Evolutionary conservation across 2,113 vertebrate genomes (phyloP).

Genomic region (Laticauda colubrina): DNA sequence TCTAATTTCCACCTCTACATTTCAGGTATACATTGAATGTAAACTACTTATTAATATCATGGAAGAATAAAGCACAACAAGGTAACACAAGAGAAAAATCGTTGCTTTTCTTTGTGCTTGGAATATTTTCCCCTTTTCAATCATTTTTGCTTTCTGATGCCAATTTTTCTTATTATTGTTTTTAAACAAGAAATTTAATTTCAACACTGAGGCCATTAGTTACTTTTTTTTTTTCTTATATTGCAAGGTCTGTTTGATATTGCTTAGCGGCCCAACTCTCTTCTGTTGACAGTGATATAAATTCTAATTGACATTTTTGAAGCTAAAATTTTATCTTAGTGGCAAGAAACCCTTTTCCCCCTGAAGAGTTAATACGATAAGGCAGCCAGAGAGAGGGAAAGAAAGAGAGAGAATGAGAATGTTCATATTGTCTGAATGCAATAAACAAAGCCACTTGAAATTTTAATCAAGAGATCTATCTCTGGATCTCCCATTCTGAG

Average conservation of each 20-base stretch:
- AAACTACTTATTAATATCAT: background rate
- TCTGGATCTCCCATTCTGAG: background rate
- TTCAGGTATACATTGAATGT: background rate
- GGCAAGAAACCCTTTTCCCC: background rate
- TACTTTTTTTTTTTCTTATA: fast-evolving
- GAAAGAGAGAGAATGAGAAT: background rate
- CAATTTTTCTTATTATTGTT: background rate
- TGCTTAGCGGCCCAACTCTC: background rate
- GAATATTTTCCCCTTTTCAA: background rate
- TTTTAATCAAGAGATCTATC: background rate
- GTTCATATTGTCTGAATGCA: background rate
- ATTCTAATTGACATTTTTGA: slow-evolving; percentile 2
- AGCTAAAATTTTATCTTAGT: background rate
- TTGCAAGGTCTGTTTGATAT: background rate
- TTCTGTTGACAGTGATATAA: background rate
- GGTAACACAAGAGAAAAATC: background rate
- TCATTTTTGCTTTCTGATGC: background rate
- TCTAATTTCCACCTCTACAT: background rate
- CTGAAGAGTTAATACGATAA: background rate
- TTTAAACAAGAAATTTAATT: background rate
- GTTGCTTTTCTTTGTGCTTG: background rate
- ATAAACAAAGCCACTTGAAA: background rate
- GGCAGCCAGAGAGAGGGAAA: background rate
- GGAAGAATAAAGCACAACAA: background rate
- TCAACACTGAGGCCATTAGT: background rate